Evolutionary conservation across 2,113 vertebrate genomes (phyloP).

Genomic region (Urocitellus parryii): DNA sequence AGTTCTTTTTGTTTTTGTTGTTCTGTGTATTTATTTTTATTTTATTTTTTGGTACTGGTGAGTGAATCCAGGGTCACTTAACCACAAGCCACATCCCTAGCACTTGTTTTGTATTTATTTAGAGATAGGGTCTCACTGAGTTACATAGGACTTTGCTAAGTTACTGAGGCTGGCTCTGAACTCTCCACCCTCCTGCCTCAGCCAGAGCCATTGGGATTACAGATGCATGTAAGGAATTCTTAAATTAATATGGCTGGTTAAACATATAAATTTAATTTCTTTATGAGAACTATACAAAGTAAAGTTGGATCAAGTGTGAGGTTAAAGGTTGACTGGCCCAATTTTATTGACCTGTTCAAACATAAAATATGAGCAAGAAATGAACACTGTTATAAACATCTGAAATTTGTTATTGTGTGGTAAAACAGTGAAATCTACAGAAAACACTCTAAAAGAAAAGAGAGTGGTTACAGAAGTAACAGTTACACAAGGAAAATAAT

Average conservation of each 20-base stretch:
- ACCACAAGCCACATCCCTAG: too few relatives aligned
- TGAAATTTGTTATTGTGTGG: background rate
- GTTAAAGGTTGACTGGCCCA: background rate
- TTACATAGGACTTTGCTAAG: too few relatives aligned
- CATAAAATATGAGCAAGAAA: background rate
- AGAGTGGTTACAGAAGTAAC: background rate
- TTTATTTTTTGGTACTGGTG: too few relatives aligned
- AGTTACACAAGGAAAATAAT: slow-evolving; percentile 4
- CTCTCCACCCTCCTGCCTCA: too few relatives aligned
- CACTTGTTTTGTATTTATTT: too few relatives aligned
- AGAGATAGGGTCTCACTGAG: too few relatives aligned
- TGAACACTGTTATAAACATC: background rate
- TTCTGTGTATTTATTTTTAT: too few relatives aligned
- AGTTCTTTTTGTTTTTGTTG: background rate
- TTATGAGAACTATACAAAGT: background rate
- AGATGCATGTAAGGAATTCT: background rate
- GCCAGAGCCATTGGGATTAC: too few relatives aligned
- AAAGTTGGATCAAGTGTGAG: background rate
- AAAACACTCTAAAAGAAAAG: background rate
- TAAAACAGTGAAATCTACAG: background rate
- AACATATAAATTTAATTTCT: background rate
- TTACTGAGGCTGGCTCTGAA: too few relatives aligned
- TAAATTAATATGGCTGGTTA: background rate
- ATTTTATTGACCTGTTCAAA: background rate
- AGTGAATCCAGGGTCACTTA: too few relatives aligned